Evolutionary conservation across 2,113 vertebrate species (phyloP).

Genomic region (Otolemur garnettii): DNA sequence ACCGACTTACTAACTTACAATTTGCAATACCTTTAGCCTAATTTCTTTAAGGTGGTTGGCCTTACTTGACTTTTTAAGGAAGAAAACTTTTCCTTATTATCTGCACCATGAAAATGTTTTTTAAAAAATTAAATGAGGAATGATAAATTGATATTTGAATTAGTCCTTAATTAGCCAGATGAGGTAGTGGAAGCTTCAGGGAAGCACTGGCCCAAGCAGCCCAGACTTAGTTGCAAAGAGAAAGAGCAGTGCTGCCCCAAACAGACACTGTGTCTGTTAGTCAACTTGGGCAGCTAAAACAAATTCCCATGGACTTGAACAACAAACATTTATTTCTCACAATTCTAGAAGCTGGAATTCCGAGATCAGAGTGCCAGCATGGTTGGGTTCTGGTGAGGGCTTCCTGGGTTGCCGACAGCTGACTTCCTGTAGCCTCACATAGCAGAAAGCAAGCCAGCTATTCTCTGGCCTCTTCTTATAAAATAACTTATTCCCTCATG

Average conservation of each 20-base stretch:
- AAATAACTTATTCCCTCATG: background rate
- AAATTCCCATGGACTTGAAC: background rate
- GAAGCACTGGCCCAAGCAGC: background rate
- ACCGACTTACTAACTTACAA: constrained; percentile 37
- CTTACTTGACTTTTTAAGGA: constrained; percentile 64
- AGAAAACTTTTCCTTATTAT: constrained; percentile 54
- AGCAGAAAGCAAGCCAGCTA: background rate
- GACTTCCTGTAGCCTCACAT: background rate
- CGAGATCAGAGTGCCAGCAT: background rate
- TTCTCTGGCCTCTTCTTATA: background rate
- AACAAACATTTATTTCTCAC: background rate
- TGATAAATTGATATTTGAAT: background rate
- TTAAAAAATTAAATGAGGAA: constrained; percentile 66
- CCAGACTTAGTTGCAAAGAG: background rate
- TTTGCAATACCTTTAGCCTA: constrained; percentile 53
- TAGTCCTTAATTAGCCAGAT: background rate
- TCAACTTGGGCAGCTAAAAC: background rate
- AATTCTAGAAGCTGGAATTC: background rate
- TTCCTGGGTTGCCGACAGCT: background rate
- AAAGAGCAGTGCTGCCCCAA: background rate
- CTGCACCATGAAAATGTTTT: constrained; percentile 45
- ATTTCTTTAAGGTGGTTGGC: constrained; percentile 51
- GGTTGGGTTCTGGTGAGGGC: background rate
- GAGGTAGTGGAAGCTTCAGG: background rate
- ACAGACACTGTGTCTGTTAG: background rate